Base-by-base conservation (phyloP, 2,888 invertebrate species). In the Ornithoptera alexandrae region DNA sequence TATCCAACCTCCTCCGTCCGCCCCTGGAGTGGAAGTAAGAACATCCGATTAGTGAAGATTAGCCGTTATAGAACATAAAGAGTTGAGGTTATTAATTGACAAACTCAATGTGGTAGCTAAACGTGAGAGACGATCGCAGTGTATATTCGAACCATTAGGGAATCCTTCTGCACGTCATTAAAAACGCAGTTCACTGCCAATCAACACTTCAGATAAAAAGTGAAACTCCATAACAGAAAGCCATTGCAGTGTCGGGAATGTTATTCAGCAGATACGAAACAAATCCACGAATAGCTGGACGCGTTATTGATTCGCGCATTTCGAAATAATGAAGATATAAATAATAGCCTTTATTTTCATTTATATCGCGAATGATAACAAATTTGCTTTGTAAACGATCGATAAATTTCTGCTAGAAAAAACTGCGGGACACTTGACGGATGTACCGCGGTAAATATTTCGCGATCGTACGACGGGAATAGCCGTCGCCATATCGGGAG, bases 261-360 rank as follows among this genome's bases (percentile, higher is more conserved):
- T 17, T 30, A 22, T n/a, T 53, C 17, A 24, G 46, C n/a, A 22
- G 53, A 30, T 20, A 66, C 59, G 56, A 39, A 42, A 62, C 58
- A 62, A 66, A 69, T 65, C 59, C 39, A 10, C 17, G 15, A 7
- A 18, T 18, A 2, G 8, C 20, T n/a, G 18, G 18, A 22, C 12
- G 24, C 22, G n/a, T 64, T 50, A 69, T 69, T 56, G 60, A 65
- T 61, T 67, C 64, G 24, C 64, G 8, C 67, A 24, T 64, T 64
- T 24, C 42, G 36, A 67, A 61, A 70, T 70, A 70, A 70, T 67
- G 70, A 70, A 70, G 70, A 64, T 64, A 70, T 70, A 70, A 70
- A 70, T 70, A 65, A 64, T 60, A n/a, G 20, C 39, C 6, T 10
- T 64, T 62, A 65, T 69, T 46, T 67, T 59, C 59, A 6, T 67